Percentiles rank a stretch among this genome's conserved stretches.
Evolutionary conservation across 2,888 invertebrate species (phyloP).

Genomic region (Monochamus alternatus): DNA sequence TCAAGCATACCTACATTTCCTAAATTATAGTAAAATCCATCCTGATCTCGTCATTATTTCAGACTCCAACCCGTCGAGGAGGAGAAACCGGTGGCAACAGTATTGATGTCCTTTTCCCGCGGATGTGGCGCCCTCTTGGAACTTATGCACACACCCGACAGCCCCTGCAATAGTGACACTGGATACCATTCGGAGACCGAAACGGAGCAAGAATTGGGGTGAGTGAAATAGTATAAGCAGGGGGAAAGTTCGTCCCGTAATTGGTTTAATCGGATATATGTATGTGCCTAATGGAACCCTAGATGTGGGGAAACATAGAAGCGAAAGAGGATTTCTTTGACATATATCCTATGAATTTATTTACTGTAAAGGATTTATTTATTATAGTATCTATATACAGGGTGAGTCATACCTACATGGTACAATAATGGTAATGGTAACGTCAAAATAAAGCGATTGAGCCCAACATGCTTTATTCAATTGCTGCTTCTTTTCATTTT

Average conservation of each 20-base stretch:
- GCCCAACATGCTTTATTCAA: too few species aligned
- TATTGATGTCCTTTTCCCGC: conserved; percentile 82
- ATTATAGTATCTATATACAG: too few species aligned
- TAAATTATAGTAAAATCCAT: too few species aligned
- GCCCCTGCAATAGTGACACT: conserved; percentile 78
- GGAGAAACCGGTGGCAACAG: conserved; percentile 79
- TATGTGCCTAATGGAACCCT: conserved; percentile 7
- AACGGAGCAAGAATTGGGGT: conserved; percentile 67
- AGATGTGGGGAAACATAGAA: background rate
- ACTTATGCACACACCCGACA: conserved; percentile 77
- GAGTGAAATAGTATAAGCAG: conserved; percentile 44
- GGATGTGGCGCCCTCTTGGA: conserved; percentile 84
- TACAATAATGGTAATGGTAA: too few species aligned
- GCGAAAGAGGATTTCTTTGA: background rate
- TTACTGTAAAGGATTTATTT: too few species aligned
- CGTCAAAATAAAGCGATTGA: too few species aligned
- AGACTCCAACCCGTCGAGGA: conserved; percentile 67
- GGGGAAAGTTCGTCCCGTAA: background rate
- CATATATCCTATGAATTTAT: too few species aligned
- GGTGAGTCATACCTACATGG: too few species aligned
- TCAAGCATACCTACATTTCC: too few species aligned
- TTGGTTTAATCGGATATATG: conserved; percentile 9
- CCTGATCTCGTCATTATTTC: conserved; percentile 41
- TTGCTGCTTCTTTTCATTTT: too few species aligned
- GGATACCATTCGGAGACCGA: conserved; percentile 91